Evolutionary conservation across 2,797 vertebrate species (phyloP).

Genomic region (Enteromius thamalakanensis): DNA sequence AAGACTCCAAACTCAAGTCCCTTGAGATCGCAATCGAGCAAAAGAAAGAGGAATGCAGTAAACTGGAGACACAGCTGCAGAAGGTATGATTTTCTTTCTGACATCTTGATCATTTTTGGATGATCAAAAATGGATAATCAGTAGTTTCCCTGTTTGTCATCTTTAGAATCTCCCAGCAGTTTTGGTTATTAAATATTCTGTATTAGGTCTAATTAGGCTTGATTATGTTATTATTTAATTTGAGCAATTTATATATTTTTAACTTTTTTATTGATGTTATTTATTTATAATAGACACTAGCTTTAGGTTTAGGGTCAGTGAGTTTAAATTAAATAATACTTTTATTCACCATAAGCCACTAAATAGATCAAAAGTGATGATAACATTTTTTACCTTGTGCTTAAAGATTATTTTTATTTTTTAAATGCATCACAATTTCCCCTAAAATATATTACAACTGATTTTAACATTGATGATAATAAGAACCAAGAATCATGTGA

Average conservation of each 20-base stretch:
- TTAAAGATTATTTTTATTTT: background rate
- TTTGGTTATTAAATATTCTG: background rate
- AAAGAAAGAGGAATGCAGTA: slow-evolving; percentile 99
- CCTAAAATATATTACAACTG: background rate
- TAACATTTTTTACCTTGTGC: background rate
- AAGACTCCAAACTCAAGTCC: slow-evolving; percentile 97
- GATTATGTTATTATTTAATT: background rate
- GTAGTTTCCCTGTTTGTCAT: background rate
- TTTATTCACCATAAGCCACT: background rate
- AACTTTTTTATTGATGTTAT: background rate
- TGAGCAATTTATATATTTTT: no score
- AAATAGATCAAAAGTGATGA: background rate
- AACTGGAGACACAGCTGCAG: slow-evolving; percentile 98
- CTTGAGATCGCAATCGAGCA: slow-evolving; percentile 99
- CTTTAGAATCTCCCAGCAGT: background rate
- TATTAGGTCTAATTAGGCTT: no score
- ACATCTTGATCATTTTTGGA: background rate
- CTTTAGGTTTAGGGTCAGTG: background rate
- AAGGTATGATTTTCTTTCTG: slow-evolving; percentile 82
- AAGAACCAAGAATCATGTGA: background rate
- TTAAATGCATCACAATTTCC: background rate
- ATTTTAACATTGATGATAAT: background rate
- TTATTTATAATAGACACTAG: background rate
- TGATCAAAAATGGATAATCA: no score
- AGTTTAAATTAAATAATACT: background rate